Percentiles rank a stretch among this genome's conserved stretches.
phyloP scores from a whole-genome alignment of 2,113 vertebrate genomes.

The Scortum barcoo region DNA sequence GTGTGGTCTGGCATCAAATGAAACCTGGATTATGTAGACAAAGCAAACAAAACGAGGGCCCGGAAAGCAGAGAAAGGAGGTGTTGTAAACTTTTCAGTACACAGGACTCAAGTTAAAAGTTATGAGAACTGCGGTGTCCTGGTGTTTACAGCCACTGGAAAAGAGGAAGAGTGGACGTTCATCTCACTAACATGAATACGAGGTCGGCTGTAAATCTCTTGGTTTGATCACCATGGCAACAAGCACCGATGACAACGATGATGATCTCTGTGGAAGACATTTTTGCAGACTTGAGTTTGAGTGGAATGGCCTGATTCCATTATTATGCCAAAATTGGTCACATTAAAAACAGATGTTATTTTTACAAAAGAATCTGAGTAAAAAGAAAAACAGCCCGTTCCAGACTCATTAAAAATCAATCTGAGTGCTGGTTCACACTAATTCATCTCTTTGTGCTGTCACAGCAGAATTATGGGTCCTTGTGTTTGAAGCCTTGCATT shows the following conservation, averaged over 20 bases:
- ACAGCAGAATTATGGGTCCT: slow-evolving; percentile 5
- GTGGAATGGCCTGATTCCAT: not conserved
- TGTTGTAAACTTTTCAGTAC: slow-evolving; percentile 37
- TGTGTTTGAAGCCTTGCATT: slow-evolving; percentile 23
- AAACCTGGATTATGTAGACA: slow-evolving; percentile 34
- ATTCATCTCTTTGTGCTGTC: slow-evolving; percentile 11
- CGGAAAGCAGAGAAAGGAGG: slow-evolving; percentile 31
- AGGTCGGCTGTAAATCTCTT: slow-evolving; percentile 19
- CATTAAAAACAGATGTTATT: slow-evolving; percentile 30
- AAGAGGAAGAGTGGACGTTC: slow-evolving; percentile 54
- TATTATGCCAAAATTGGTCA: not conserved
- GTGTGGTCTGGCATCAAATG: slow-evolving; percentile 42
- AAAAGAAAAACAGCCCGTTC: not conserved
- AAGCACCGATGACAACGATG: too few relatives aligned
- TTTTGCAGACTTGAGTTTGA: slow-evolving; percentile 1
- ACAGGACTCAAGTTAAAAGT: slow-evolving; percentile 17
- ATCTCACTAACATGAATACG: slow-evolving; percentile 24
- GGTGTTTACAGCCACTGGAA: slow-evolving; percentile 50
- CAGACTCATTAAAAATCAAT: slow-evolving; percentile 6
- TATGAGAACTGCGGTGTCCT: slow-evolving; percentile 54
- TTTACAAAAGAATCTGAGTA: not conserved
- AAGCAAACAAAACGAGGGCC: slow-evolving; percentile 55
- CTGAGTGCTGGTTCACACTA: not conserved
- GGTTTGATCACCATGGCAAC: slow-evolving; percentile 23
- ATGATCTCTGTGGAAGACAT: not conserved